These are phyloP conservation scores for Spea bombifrons DNA, from an alignment of 2,113 vertebrate species.

Conservation along the genomic window DNA sequence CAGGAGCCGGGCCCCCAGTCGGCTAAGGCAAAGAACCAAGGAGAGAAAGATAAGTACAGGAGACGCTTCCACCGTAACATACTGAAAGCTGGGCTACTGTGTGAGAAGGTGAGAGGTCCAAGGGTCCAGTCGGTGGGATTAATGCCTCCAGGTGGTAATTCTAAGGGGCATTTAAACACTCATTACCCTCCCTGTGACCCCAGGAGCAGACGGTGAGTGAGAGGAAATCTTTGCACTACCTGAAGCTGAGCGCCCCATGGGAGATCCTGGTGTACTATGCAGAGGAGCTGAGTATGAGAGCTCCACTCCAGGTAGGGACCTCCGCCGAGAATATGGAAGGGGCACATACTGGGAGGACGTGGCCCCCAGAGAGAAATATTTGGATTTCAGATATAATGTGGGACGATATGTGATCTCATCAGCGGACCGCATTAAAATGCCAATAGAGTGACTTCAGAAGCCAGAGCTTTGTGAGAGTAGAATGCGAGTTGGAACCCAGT, in stretches of 20 bases:
- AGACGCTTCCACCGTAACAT: slow-evolving; percentile 67
- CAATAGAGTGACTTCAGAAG: no score
- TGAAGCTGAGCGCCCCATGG: slow-evolving; percentile 71
- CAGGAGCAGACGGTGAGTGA: slow-evolving; percentile 71
- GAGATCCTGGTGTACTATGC: slow-evolving; percentile 63
- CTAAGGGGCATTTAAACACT: no score
- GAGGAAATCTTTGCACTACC: slow-evolving; percentile 65
- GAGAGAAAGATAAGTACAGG: slow-evolving; percentile 53
- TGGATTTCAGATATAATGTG: no score
- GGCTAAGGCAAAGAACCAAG: slow-evolving; percentile 44
- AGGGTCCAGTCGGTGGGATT: no score
- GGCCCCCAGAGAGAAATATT: no score
- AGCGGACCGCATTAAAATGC: no score
- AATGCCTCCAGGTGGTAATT: no score
- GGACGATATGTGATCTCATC: no score
- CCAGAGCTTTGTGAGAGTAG: no score
- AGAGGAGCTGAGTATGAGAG: slow-evolving; percentile 69
- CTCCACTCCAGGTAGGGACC: slow-evolving; percentile 64
- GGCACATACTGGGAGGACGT: no score
- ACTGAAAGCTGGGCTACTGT: slow-evolving; percentile 58
- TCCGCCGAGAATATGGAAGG: no score
- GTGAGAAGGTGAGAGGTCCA: slow-evolving; percentile 64
- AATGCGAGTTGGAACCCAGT: no score
- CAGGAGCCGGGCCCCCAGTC: slow-evolving; percentile 12
- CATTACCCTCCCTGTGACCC: not conserved